Conservation (phyloP, 2,888 invertebrate genomes). For the Ethmia dodecea region DNA sequence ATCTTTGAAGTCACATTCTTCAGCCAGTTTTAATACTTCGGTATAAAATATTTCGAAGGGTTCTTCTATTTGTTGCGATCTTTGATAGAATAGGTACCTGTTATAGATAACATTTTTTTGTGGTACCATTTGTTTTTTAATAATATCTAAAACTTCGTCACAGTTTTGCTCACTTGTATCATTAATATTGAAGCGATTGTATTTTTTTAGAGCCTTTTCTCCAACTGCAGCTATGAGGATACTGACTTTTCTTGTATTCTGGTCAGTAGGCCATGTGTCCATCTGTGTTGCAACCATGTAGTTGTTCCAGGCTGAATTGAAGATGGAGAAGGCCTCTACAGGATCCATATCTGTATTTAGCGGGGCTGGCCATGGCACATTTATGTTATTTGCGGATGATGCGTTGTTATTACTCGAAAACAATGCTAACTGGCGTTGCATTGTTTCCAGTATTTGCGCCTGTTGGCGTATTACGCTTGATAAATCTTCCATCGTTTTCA, state of each 20-base stretch:
- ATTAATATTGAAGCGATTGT: not conserved
- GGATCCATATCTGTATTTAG: too few species aligned
- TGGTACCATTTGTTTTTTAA: not conserved
- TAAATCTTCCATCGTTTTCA: too few species aligned
- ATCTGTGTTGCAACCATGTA: too few species aligned
- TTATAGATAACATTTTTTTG: conserved; percentile 1
- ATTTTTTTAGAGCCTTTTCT: conserved; percentile 2
- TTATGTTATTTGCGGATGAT: too few species aligned
- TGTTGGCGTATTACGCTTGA: too few species aligned
- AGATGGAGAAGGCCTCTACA: too few species aligned
- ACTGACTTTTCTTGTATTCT: conserved; percentile 1
- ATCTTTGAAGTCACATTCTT: conserved; percentile 2
- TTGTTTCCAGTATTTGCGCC: too few species aligned
- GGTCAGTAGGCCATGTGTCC: too few species aligned
- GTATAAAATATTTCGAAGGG: not conserved
- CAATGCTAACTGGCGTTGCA: too few species aligned
- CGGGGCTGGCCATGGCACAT: conserved; percentile 4
- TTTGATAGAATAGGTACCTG: not conserved
- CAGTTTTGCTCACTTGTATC: not conserved
- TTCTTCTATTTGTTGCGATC: conserved; percentile 1
- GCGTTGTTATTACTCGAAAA: too few species aligned
- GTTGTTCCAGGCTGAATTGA: too few species aligned
- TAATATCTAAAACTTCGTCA: not conserved
- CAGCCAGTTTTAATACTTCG: not conserved
- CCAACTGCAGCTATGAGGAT: conserved; percentile 4